phyloP scores from a whole-genome alignment of 2,888 invertebrate genomes.

The Acrocera orbiculus region DNA sequence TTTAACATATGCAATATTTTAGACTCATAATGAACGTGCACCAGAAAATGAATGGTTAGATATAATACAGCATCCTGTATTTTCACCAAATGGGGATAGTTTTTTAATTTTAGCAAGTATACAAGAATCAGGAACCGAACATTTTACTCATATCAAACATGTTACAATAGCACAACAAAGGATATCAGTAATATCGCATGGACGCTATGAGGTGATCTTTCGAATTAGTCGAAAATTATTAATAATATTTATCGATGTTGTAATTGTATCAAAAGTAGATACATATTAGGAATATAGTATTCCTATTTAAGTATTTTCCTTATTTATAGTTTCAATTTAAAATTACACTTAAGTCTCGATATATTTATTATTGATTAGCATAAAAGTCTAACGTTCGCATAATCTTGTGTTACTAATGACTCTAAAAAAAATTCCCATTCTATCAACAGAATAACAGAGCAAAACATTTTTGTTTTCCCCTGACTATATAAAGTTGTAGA shows the following conservation, averaged over 20 bases:
- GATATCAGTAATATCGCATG: conserved; percentile 71
- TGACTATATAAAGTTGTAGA: too few species aligned
- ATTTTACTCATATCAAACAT: conserved; percentile 78
- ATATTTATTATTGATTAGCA: too few species aligned
- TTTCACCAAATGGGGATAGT: conserved; percentile 68
- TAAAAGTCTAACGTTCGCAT: too few species aligned
- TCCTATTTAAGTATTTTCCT: conserved; percentile 3
- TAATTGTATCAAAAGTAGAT: conserved; percentile 6
- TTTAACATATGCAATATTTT: background rate
- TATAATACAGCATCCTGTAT: conserved; percentile 66
- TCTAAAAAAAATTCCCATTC: too few species aligned
- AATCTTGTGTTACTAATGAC: too few species aligned
- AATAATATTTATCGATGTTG: too few species aligned
- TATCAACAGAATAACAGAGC: too few species aligned
- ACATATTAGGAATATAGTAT: conserved; percentile 4
- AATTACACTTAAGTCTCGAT: too few species aligned
- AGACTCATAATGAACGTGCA: conserved; percentile 66
- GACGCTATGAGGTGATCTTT: conserved; percentile 70
- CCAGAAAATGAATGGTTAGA: conserved; percentile 74
- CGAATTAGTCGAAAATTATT: too few species aligned
- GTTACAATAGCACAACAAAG: conserved; percentile 65
- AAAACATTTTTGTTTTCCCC: too few species aligned
- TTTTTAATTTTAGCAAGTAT: conserved; percentile 67
- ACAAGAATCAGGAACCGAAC: conserved; percentile 67
- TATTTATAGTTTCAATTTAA: conserved; percentile 11